These are phyloP conservation scores for Physella acuta DNA, from an alignment of 1,140 invertebrate genomes.

Conservation along the genomic window DNA sequence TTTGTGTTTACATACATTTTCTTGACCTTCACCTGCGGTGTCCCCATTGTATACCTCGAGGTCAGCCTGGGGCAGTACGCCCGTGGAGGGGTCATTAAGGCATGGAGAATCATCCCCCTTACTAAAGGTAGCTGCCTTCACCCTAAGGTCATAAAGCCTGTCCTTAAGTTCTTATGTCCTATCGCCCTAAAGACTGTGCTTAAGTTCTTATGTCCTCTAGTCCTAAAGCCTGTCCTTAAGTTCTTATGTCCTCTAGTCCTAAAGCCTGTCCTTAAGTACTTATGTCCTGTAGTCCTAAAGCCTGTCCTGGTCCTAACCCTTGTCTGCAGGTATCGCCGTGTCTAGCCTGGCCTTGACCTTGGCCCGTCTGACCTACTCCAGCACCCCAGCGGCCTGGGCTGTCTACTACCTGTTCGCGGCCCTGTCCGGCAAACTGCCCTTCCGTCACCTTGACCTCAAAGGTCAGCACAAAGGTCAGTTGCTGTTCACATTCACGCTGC, in stretches of 20 bases:
- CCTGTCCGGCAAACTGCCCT: neutral
- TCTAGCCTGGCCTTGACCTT: neutral
- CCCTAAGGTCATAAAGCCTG: neutral
- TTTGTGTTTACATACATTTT: slow-evolving; percentile 39
- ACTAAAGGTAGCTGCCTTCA: slow-evolving; percentile 41
- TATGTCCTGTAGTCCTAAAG: neutral
- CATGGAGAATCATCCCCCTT: slow-evolving; percentile 38
- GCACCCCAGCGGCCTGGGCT: neutral
- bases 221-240: neutral
- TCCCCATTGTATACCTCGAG: slow-evolving; percentile 62
- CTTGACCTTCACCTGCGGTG: slow-evolving; percentile 44
- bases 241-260: neutral
- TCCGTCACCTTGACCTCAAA: neutral
- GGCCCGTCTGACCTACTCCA: neutral
- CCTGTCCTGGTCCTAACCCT: neutral
- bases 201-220: neutral
- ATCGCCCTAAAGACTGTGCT: neutral
- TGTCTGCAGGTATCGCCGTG: neutral
- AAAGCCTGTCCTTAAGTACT: neutral
- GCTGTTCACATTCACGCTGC: too few relatives aligned
- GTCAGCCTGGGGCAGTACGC: slow-evolving; percentile 59
- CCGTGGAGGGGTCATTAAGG: slow-evolving; percentile 39
- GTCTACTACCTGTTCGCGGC: neutral
- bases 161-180: neutral
- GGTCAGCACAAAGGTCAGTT: too few relatives aligned